Conservation (phyloP, 2,888 invertebrate genomes). For the Saturnia japonica region DNA sequence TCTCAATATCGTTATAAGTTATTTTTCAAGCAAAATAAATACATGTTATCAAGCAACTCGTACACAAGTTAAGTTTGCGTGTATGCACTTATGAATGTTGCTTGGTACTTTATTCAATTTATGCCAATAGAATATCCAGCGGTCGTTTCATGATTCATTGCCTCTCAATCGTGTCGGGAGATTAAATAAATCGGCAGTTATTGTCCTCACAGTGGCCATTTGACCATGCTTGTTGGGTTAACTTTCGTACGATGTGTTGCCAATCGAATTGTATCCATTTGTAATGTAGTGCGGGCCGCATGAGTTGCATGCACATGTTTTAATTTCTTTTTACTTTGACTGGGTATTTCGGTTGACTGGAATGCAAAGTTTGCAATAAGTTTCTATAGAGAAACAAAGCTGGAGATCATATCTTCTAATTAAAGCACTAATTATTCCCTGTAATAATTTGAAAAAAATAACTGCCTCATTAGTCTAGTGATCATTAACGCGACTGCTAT, state of each 20-base stretch:
- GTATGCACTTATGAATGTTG: slow-evolving; percentile 37
- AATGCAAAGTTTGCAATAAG: not conserved
- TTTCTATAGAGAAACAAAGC: not conserved
- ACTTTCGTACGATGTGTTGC: slow-evolving; percentile 44
- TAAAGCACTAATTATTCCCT: not conserved
- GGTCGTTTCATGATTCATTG: slow-evolving; percentile 58
- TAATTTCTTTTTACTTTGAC: not conserved
- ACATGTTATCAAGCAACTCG: not conserved
- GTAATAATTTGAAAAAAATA: not conserved
- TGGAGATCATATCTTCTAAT: not conserved
- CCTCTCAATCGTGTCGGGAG: slow-evolving; percentile 52
- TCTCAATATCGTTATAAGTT: not conserved
- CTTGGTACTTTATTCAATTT: slow-evolving; percentile 61
- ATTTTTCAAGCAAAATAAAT: not conserved
- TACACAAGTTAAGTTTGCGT: slow-evolving; percentile 19
- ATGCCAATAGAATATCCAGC: slow-evolving; percentile 49
- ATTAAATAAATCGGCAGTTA: slow-evolving; percentile 61
- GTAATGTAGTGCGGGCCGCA: not conserved
- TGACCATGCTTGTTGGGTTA: slow-evolving; percentile 40
- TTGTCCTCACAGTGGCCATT: slow-evolving; percentile 45
- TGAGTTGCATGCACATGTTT: not conserved
- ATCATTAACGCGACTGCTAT: no score
- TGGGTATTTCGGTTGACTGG: not conserved
- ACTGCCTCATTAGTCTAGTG: no score
- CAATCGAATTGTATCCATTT: not conserved